phyloP scores from a whole-genome alignment of 2,113 vertebrate species.

The Rhinoptilus africanus region DNA sequence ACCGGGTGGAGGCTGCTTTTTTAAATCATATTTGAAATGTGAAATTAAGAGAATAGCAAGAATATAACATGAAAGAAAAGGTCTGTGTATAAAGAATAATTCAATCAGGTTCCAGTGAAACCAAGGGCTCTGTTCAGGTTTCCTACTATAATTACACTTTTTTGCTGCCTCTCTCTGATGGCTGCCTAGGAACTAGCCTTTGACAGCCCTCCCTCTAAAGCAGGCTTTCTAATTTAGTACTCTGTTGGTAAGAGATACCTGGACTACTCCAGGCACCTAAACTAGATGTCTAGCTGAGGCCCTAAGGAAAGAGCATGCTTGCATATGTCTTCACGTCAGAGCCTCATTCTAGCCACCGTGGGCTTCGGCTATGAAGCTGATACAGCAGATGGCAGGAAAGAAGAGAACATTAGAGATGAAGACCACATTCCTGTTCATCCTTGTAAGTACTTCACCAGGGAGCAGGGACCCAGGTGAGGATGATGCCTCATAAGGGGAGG shows the following conservation, averaged over 20 bases:
- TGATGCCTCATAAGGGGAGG: background rate
- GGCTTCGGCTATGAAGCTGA: background rate
- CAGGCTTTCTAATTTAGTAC: background rate
- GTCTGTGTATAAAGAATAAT: background rate
- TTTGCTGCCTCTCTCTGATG: background rate
- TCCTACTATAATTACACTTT: background rate
- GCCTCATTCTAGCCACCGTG: background rate
- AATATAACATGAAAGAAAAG: background rate
- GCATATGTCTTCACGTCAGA: background rate
- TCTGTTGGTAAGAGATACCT: background rate
- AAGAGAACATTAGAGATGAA: background rate
- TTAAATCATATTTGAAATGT: conserved; percentile 5
- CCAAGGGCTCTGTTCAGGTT: background rate
- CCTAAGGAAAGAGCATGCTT: background rate
- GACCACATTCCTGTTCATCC: background rate
- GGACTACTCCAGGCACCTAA: background rate
- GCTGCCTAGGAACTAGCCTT: background rate
- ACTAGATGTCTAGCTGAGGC: background rate
- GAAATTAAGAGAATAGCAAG: background rate
- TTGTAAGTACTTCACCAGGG: background rate
- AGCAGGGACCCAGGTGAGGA: background rate
- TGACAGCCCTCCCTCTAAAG: background rate
- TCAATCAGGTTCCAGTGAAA: background rate
- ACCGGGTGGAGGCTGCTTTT: background rate
- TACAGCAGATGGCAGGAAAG: background rate